Conservation (phyloP, 2,797 vertebrate species). For the Gymnothorax reevesii region DNA sequence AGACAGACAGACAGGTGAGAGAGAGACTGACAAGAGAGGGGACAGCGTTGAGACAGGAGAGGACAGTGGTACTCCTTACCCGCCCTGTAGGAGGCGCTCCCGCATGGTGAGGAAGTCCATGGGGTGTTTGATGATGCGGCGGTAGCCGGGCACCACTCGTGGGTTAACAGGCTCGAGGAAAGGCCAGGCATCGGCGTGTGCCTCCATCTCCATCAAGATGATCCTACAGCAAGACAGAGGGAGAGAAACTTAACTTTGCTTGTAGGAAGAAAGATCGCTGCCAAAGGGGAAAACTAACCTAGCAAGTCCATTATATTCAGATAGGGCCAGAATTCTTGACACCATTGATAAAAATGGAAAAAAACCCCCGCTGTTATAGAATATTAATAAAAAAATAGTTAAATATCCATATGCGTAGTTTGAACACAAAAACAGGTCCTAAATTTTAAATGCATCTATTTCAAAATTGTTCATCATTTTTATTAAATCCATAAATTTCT, state of each 20-base stretch:
- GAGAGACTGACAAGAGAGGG: neutral
- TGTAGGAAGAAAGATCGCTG: no score
- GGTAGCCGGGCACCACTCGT: constrained; percentile 88
- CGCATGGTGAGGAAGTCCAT: constrained; percentile 96
- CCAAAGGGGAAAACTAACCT: no score
- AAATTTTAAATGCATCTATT: no score
- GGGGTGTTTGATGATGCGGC: constrained; percentile 89
- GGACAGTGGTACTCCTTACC: constrained; percentile 68
- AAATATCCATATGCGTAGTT: no score
- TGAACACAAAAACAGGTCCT: no score
- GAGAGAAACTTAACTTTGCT: neutral
- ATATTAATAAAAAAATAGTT: no score
- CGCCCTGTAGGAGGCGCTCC: constrained; percentile 83
- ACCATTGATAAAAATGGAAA: no score
- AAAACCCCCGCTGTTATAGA: no score
- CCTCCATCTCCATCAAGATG: constrained; percentile 97
- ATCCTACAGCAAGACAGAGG: constrained; percentile 70
- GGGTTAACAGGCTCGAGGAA: constrained; percentile 94
- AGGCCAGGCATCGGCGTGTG: constrained; percentile 91
- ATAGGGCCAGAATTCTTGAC: no score
- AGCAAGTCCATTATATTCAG: no score
- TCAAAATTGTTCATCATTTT: no score
- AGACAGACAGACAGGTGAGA: neutral
- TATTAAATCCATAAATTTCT: no score
- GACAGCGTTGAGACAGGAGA: neutral